Percentiles rank a stretch among this genome's conserved stretches.
Evolutionary conservation across 2,113 vertebrate genomes (phyloP).

Genomic region (Thamnophis sirtalis): DNA sequence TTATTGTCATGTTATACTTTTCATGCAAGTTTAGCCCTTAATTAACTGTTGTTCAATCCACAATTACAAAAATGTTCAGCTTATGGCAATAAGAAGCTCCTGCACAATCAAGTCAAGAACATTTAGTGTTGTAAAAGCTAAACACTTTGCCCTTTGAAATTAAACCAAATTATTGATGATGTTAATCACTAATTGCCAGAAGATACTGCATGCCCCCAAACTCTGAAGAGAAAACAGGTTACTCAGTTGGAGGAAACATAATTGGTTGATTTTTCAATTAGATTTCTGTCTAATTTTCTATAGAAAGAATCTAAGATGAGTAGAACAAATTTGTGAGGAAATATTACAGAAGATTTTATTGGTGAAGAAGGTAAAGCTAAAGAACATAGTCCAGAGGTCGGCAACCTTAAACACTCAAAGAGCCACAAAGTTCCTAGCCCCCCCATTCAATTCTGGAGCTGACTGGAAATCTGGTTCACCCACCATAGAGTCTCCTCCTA

Average conservation of each 20-base stretch:
- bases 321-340: background rate
- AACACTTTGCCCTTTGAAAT: background rate
- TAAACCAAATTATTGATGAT: background rate
- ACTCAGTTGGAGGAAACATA: background rate
- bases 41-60: background rate
- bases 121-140: background rate
- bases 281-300: background rate
- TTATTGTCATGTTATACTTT: background rate
- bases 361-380: background rate
- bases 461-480: no score
- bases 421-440: no score
- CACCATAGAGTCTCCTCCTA: no score
- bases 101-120: background rate
- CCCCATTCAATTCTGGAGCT: no score
- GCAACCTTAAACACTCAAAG: no score
- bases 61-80: background rate
- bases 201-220: background rate
- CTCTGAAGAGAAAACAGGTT: background rate
- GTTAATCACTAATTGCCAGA: background rate
- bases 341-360: background rate
- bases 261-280: background rate
- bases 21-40: background rate
- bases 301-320: background rate
- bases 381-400: background rate
- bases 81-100: background rate